A percentile compares a stretch with the other conserved stretches of the same genome.
Evolutionary conservation across 2,888 invertebrate species (phyloP).

Genomic region (Heliconius erato): DNA sequence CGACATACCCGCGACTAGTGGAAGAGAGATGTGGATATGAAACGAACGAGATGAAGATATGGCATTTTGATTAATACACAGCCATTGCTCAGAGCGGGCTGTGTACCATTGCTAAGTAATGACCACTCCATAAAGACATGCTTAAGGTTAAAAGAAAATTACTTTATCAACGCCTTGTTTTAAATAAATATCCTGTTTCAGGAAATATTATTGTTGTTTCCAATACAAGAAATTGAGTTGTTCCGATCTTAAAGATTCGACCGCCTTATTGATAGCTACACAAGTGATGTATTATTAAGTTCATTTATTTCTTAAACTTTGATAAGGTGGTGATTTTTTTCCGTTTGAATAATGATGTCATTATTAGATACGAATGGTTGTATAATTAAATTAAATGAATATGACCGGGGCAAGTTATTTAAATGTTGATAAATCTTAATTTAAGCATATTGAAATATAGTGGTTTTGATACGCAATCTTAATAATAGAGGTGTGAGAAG

Average conservation of each 20-base stretch:
- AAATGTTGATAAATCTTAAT: slow-evolving; percentile 38
- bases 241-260: slow-evolving; percentile 78
- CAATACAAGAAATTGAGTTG: slow-evolving; percentile 85
- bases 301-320: slow-evolving; percentile 70
- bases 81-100: slow-evolving; percentile 86
- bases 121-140: slow-evolving; percentile 86
- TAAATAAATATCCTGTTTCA: slow-evolving; percentile 86
- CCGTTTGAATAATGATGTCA: slow-evolving; percentile 50
- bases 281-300: slow-evolving; percentile 79
- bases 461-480: slow-evolving; percentile 30
- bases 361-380: slow-evolving; percentile 50
- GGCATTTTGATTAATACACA: slow-evolving; percentile 86
- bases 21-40: slow-evolving; percentile 68
- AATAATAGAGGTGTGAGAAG: slow-evolving; percentile 28
- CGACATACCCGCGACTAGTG: slow-evolving; percentile 81
- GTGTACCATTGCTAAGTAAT: slow-evolving; percentile 86
- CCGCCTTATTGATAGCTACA: slow-evolving; percentile 84
- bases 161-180: slow-evolving; percentile 87
- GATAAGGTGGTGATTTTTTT: slow-evolving; percentile 49
- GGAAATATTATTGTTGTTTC: slow-evolving; percentile 86
- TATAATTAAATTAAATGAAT: slow-evolving; percentile 54
- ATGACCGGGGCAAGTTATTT: slow-evolving; percentile 46
- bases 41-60: slow-evolving; percentile 79
- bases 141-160: slow-evolving; percentile 86
- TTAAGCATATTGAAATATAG: slow-evolving; percentile 39